Base-by-base conservation (phyloP, 2,113 vertebrate genomes). In the Nothoprocta perdicaria region DNA sequence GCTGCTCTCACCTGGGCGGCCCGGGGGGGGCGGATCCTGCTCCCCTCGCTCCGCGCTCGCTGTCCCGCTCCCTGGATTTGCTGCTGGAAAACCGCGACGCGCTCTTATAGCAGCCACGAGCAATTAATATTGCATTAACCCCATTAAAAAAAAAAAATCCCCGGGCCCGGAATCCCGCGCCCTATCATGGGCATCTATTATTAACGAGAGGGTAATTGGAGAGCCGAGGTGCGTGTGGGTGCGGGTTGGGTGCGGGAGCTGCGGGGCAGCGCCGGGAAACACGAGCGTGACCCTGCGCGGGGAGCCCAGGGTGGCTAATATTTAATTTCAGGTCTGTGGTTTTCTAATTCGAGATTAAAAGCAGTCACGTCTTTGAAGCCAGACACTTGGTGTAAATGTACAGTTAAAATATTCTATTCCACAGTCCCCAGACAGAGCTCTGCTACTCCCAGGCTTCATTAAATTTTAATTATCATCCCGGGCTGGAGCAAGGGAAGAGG, bases 321-420 rank as follows among this genome's bases (percentile, higher is more conserved):
- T 97, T 98, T 98, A 97, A 94, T 98, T 98, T 98, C 97, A 98
- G 98, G 97, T 97, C 97, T 96, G 96, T 98, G 97, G 97, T 98
- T 98, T 98, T 97, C 98, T 98, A 98, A 98, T 98, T 98, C 97
- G 97, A 98, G 98, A 98, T 98, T 98, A 98, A 98, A 98, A 98
- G 98, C 98, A 98, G 98, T 97, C 97, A 98, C 98, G 98, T 98
- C 98, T 99, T 99, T 99, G 98, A 99, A 99, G 98, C 98, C 98
- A 99, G 98, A 98, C 98, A 98, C 98, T 98, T 97, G 98, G 98
- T 98, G 98, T 99, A 98, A 99, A 99, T 98, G 99, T 99, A 99
- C 99, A 99, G 99, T 99, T 99, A 99, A 99, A 99, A 99, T 99
- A 99, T 99, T 99, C 99, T 98, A 98, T 97, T 98, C 98, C 96